These are phyloP conservation scores for Upupa epops DNA, from an alignment of 2,113 vertebrate species.

Conservation along the genomic window DNA sequence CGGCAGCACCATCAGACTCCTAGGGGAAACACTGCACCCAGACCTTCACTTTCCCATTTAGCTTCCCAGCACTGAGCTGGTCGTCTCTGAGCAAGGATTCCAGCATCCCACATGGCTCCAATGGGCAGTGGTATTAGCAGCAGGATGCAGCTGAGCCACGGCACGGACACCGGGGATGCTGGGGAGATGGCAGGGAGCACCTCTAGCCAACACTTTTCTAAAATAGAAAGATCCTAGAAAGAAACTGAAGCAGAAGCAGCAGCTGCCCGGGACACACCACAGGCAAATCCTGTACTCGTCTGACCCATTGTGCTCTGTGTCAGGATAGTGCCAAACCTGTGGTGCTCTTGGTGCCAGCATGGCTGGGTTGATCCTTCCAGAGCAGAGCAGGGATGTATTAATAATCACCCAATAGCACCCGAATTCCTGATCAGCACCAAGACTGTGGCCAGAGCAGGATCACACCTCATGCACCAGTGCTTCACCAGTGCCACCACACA, in stretches of 20 bases:
- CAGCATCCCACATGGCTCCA: not conserved
- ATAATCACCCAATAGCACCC: not conserved
- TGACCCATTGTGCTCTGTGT: not conserved
- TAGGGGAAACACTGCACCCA: not conserved
- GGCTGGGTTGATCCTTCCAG: rapidly evolving
- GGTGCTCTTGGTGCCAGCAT: not conserved
- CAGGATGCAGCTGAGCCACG: not conserved
- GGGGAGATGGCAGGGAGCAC: not conserved
- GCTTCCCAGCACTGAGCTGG: not conserved
- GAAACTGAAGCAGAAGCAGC: not conserved
- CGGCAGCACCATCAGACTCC: not conserved
- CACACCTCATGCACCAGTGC: not conserved
- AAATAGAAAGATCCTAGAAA: not conserved
- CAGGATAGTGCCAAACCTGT: not conserved
- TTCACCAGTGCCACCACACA: not conserved
- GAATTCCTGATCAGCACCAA: not conserved
- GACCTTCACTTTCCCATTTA: not conserved
- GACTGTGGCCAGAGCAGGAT: not conserved
- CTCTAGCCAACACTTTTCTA: not conserved
- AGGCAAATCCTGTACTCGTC: not conserved
- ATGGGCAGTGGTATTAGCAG: not conserved
- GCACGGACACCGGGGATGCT: not conserved
- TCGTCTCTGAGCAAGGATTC: not conserved
- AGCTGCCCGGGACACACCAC: not conserved
- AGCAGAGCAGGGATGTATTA: not conserved